phyloP scores from a whole-genome alignment of 2,113 vertebrate species.

The Eretmochelys imbricata region DNA sequence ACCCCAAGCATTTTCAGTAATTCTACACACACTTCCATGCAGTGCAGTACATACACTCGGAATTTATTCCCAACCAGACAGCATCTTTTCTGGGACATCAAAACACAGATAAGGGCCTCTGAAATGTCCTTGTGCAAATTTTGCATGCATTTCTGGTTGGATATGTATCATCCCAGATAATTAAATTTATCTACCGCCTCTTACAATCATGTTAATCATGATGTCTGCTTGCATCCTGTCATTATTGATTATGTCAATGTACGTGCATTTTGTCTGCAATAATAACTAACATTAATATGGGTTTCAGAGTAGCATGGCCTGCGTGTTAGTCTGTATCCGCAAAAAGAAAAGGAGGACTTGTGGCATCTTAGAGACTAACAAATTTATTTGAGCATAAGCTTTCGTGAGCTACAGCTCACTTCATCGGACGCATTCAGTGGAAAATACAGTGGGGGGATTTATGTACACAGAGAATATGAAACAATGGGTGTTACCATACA shows the following conservation, averaged over 20 bases:
- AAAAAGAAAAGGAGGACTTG: too few relatives aligned
- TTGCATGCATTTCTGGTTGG: not conserved
- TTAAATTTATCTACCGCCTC: not conserved
- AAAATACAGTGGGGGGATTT: too few relatives aligned
- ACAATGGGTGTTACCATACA: too few relatives aligned
- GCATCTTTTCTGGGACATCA: slow-evolving; percentile 13
- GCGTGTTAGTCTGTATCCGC: too few relatives aligned
- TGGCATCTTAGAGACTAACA: too few relatives aligned
- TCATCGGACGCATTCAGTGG: too few relatives aligned
- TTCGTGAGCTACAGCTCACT: too few relatives aligned
- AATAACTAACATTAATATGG: not conserved
- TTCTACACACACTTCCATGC: not conserved
- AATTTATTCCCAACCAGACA: slow-evolving; percentile 11
- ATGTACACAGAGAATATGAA: too few relatives aligned
- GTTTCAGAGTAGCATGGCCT: too few relatives aligned
- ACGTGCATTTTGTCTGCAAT: not conserved
- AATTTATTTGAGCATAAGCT: too few relatives aligned
- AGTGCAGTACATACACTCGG: not conserved
- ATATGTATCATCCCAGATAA: not conserved
- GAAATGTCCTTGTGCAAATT: not conserved
- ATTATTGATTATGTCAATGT: not conserved
- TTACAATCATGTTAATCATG: not conserved
- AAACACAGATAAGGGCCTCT: not conserved
- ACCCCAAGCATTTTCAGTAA: slow-evolving; percentile 43
- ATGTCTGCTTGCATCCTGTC: not conserved